Evolutionary conservation across 2,113 vertebrate species (phyloP), one percentile per base, ranked within the genome.

Genomic region (Passer montanus): DNA sequence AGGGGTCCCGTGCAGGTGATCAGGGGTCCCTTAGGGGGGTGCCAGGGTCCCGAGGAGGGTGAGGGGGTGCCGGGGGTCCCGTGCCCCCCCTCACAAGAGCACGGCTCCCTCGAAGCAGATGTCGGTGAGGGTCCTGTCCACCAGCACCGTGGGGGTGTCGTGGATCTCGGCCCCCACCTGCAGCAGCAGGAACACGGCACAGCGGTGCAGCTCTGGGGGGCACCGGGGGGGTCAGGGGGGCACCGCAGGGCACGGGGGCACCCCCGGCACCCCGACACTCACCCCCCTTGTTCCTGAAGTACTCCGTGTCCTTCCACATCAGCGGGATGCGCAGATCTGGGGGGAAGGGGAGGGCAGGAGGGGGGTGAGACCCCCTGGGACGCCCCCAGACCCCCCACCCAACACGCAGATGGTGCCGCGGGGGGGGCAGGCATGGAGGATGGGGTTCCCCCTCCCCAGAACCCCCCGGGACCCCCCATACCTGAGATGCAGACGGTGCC

Each of bases 81-180:
- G 41, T 23, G 39, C 39, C 14, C 28, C 27, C 62, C 43, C 63
- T 67, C 95, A 99, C 99, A 99, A 99, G 89, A 99, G 98, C 30
- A 99, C 95, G 8, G 96, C 97, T 97, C 97, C 99, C 94, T 99
- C 99, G 33, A 99, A 99, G 97, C 98, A 99, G 95, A 99, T 99
- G 95, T 99, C 99, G 0, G 99, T 99, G 83, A 99, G 98, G 2
- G 99, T 99, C 91, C 99, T 97, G 97, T 99, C 99, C 84, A 99
- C 99, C 90, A 99, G 98, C 95, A 99, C 98, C 98, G 99, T 99
- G 96, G 99, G 99, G 3, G 99, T 99, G 97, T 99, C 99, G 19
- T 98, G 98, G 93, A 99, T 99, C 94, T 99, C 98, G 5, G 98
- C 98, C 21, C 99, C 99, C 5, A 99, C 94, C 98, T 99, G 99